Evolutionary conservation across 2,888 invertebrate species (phyloP).

Genomic region (Drosophila mayaguana): DNA sequence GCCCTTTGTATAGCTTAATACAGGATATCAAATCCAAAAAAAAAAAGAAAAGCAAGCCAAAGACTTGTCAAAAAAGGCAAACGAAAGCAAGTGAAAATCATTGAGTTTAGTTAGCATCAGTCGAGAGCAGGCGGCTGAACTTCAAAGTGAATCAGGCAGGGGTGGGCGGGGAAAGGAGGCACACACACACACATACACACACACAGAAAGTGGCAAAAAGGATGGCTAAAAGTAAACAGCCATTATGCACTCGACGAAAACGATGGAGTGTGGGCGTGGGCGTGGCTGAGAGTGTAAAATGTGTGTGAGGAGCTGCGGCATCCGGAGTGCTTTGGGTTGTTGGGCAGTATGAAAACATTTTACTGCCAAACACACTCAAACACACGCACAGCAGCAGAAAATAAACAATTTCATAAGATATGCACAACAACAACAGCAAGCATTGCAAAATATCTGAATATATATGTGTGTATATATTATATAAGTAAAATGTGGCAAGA

Average conservation of each 20-base stretch:
- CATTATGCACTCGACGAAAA: conserved; percentile 77
- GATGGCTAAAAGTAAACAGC: conserved; percentile 77
- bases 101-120: conserved; percentile 52
- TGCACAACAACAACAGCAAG: conserved; percentile 46
- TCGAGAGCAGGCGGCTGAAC: conserved; percentile 48
- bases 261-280: conserved; percentile 28
- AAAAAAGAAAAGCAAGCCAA: conserved; percentile 26
- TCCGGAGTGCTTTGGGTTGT: conserved; percentile 53
- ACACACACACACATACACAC: conserved; percentile 5
- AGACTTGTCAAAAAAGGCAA: conserved; percentile 20
- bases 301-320: conserved; percentile 25
- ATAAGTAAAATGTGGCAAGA: conserved; percentile 44
- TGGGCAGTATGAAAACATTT: conserved; percentile 73
- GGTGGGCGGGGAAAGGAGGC: conserved; percentile 13
- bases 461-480: conserved; percentile 13
- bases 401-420: conserved; percentile 81
- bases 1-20: background rate
- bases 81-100: conserved; percentile 43
- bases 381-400: conserved; percentile 45
- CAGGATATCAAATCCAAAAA: conserved; percentile 35
- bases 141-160: conserved; percentile 74
- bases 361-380: conserved; percentile 51
- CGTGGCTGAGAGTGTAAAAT: conserved; percentile 16
- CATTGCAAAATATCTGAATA: conserved; percentile 75
- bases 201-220: conserved; percentile 28